Base-by-base conservation (phyloP, 2,888 invertebrate genomes). In the Morpho achilles region DNA sequence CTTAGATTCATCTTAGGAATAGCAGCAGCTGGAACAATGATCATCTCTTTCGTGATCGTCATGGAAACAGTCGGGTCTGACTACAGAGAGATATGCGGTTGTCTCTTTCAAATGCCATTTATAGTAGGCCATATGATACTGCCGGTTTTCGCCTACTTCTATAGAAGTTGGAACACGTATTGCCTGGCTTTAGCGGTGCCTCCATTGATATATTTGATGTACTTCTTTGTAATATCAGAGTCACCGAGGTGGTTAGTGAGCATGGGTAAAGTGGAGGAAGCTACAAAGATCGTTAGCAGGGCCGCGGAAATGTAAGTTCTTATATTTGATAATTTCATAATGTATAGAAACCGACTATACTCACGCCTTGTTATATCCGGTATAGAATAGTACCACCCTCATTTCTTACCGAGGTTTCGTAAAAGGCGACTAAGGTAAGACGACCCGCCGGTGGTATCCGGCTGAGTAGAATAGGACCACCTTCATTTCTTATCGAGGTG, bases 21-120 rank as follows among this genome's bases (percentile, higher is more conserved):
- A 57, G 94, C 94, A n/a, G 94, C 95, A 0, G 95, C 96, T 7
- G 96, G 96, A 41, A 95, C 95, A 7, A 96, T 96, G 95, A 94
- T 95, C 48, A 94, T 95, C 50, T 94, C 94, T 65, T 94, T 94
- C 68, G 94, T 94, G 1, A 85, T 94, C 22, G 82, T 94, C 39
- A 94, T 94, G 93, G 94, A 94, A 71, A 82, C 93, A 0, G 86
- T 93, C 7, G 94, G 94, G 0, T 80, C 87, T 0, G 80, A 82
- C 48, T 91, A 87, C 67, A 79, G 93, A 6, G 93, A 92, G 62
- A 64, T 87, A 4, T 69, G 92, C 8, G 93, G 93, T 0, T 93
- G 94, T 52, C 72, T 94, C 2, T 94, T 93, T 74, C 95, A 95
- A 68, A 84, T 95, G 58, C 94, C 94, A 0, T 95, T 94, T 67